Conservation (phyloP, 2,797 vertebrate species). For the Kryptopterus vitreolus region DNA sequence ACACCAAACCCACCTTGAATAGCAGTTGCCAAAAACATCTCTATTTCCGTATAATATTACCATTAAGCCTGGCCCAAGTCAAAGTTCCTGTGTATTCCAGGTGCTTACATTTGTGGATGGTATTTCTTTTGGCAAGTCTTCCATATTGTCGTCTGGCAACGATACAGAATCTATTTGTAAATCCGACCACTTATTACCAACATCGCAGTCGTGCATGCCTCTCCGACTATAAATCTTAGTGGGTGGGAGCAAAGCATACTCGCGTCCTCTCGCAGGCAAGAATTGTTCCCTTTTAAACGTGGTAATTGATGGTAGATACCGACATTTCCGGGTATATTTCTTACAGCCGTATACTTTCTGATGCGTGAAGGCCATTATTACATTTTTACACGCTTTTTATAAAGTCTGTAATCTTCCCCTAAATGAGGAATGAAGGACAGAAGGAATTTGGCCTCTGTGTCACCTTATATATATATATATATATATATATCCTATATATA, state of each 20-base stretch:
- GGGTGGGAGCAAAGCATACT: not conserved
- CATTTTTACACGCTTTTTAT: too few relatives aligned
- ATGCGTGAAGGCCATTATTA: not conserved
- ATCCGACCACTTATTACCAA: not conserved
- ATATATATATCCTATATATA: too few relatives aligned
- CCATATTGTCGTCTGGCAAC: not conserved
- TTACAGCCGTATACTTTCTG: not conserved
- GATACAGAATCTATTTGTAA: not conserved
- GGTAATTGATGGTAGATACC: not conserved
- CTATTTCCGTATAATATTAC: not conserved
- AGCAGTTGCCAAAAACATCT: not conserved
- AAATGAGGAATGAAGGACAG: not conserved
- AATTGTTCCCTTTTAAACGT: not conserved
- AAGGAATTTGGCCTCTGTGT: not conserved
- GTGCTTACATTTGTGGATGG: conserved; percentile 10
- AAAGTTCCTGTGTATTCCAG: conserved; percentile 13
- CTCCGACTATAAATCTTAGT: not conserved
- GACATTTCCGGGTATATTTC: not conserved
- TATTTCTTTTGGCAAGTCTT: not conserved
- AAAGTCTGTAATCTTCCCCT: not conserved
- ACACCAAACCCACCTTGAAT: conserved; percentile 2
- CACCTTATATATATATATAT: not conserved
- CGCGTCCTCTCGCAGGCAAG: not conserved
- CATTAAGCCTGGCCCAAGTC: not conserved
- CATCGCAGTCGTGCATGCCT: not conserved